These are phyloP conservation scores for Hymenopus coronatus DNA, from an alignment of 2,888 invertebrate species.

Conservation along the genomic window DNA sequence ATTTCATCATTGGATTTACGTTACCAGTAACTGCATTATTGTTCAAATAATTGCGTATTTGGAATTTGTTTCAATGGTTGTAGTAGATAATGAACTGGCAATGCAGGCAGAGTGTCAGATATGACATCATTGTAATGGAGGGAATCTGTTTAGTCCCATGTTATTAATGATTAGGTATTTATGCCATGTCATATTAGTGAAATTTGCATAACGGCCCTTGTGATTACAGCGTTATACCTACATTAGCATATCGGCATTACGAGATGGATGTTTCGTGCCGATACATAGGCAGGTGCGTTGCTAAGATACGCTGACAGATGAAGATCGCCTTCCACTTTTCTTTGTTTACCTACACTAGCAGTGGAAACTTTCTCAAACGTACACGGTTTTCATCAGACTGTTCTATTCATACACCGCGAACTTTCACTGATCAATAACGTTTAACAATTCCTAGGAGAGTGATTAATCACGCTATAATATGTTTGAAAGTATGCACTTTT, in stretches of 20 bases:
- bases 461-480: no score
- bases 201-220: neutral
- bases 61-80: neutral
- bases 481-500: no score
- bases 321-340: no score
- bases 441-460: no score
- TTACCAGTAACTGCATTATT: neutral
- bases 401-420: no score
- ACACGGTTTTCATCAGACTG: no score
- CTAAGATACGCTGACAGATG: no score
- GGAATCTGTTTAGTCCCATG: neutral
- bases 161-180: neutral
- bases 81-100: neutral
- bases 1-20: neutral
- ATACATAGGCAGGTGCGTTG: neutral
- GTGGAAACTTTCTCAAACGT: no score
- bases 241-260: neutral
- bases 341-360: no score
- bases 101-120: neutral
- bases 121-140: neutral
- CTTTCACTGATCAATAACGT: no score
- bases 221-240: neutral
- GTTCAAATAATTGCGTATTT: neutral
- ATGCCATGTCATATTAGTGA: neutral
- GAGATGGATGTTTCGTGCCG: neutral